phyloP scores from a whole-genome alignment of 2,113 vertebrate genomes.

The Cichladusa arquata region DNA sequence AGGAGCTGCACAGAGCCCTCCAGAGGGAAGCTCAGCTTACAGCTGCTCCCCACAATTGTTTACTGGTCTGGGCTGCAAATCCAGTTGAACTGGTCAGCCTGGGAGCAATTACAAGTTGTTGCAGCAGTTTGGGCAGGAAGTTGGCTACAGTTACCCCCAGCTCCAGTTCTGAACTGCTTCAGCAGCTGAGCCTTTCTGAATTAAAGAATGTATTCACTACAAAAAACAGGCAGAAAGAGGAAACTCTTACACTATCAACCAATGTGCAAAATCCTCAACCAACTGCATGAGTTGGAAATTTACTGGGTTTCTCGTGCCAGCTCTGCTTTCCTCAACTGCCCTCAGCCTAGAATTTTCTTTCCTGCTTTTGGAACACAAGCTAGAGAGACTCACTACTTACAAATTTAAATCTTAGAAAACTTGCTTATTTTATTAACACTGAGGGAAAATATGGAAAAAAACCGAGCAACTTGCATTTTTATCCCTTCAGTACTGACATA shows the following conservation, averaged over 20 bases:
- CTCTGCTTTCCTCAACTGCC: not conserved
- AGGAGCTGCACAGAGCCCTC: not conserved
- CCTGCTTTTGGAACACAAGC: not conserved
- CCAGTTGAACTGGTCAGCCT: not conserved
- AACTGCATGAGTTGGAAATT: not conserved
- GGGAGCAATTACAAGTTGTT: not conserved
- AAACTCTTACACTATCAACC: not conserved
- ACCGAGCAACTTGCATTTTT: not conserved
- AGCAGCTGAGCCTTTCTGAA: not conserved
- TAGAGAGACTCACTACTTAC: not conserved
- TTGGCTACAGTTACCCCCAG: not conserved
- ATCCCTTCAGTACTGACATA: not conserved
- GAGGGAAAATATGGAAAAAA: not conserved
- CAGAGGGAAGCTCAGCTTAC: not conserved
- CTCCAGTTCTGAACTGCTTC: not conserved
- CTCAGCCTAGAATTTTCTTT: not conserved
- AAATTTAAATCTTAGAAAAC: not conserved
- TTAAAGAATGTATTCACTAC: not conserved
- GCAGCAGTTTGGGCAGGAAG: constrained; percentile 34
- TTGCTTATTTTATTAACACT: not conserved
- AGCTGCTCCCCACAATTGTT: not conserved
- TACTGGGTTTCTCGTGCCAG: not conserved
- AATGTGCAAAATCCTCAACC: not conserved
- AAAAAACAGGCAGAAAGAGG: not conserved
- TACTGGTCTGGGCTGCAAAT: not conserved